phyloP scores from a whole-genome alignment of 2,888 invertebrate species.

The Cheilosia soror region DNA sequence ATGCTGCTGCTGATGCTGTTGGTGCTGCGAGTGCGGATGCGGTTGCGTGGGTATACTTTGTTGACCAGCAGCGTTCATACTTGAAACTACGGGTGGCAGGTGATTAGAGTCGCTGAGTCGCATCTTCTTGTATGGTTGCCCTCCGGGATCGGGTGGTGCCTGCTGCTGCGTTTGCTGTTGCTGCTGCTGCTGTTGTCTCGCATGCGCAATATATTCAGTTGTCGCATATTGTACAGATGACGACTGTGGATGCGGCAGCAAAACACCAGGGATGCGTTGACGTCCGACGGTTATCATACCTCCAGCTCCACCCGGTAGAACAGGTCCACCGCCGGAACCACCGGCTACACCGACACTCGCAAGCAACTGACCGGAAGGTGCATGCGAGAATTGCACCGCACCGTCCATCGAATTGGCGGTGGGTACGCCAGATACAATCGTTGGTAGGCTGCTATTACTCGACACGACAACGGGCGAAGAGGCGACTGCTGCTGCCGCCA shows the following conservation, averaged over 20 bases:
- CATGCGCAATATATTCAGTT: slow-evolving; percentile 82
- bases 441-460: slow-evolving; percentile 75
- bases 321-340: slow-evolving; percentile 59
- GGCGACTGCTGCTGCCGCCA: slow-evolving; percentile 77
- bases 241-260: slow-evolving; percentile 78
- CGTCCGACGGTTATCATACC: slow-evolving; percentile 79
- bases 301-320: slow-evolving; percentile 70
- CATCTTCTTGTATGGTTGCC: slow-evolving; percentile 82
- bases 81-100: slow-evolving; percentile 84
- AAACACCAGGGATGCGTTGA: slow-evolving; percentile 77
- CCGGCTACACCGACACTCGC: slow-evolving; percentile 76
- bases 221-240: slow-evolving; percentile 82
- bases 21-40: slow-evolving; percentile 70
- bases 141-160: slow-evolving; percentile 83
- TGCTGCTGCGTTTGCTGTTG: slow-evolving; percentile 79
- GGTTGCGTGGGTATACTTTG: slow-evolving; percentile 67
- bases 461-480: slow-evolving; percentile 78
- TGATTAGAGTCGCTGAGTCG: slow-evolving; percentile 82
- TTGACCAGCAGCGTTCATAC: slow-evolving; percentile 85
- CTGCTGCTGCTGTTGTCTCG: slow-evolving; percentile 77
- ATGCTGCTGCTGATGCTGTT: slow-evolving; percentile 60
- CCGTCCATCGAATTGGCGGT: slow-evolving; percentile 83
- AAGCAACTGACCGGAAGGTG: slow-evolving; percentile 77
- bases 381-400: slow-evolving; percentile 66
- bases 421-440: slow-evolving; percentile 88